Conservation (phyloP, 2,797 vertebrate species). For the Benthosema pterotum region DNA sequence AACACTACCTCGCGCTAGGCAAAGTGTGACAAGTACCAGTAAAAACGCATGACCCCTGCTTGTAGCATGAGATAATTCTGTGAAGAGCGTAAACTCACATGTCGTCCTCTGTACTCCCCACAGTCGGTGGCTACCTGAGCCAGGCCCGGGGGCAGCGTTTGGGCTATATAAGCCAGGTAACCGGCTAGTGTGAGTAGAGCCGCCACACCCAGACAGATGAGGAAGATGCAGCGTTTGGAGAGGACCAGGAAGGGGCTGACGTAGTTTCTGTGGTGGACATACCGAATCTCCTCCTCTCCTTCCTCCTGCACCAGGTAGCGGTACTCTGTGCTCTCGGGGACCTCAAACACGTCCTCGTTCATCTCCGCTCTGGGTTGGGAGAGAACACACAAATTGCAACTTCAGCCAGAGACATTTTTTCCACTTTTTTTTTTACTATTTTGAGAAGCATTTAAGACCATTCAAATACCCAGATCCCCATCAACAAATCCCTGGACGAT, state of each 20-base stretch:
- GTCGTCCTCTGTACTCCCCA: constrained; percentile 59
- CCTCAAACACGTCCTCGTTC: constrained; percentile 76
- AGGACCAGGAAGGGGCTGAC: constrained; percentile 75
- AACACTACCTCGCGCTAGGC: too few relatives aligned
- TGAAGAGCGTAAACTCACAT: constrained; percentile 53
- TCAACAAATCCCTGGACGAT: too few relatives aligned
- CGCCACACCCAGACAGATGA: constrained; percentile 64
- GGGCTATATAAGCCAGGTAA: constrained; percentile 78
- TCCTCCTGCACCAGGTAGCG: constrained; percentile 83
- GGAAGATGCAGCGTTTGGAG: constrained; percentile 71
- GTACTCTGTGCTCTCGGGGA: constrained; percentile 76
- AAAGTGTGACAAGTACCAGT: too few relatives aligned
- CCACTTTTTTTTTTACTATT: too few relatives aligned
- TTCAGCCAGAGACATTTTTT: not conserved
- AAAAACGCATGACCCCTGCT: too few relatives aligned
- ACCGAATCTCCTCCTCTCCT: constrained; percentile 72
- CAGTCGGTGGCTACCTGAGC: constrained; percentile 65
- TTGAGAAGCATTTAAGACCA: too few relatives aligned
- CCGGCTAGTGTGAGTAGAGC: constrained; percentile 69
- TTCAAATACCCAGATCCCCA: too few relatives aligned
- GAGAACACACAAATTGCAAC: not conserved
- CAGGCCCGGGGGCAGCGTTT: constrained; percentile 62
- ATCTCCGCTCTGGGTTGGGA: constrained; percentile 58
- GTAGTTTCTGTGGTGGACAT: constrained; percentile 70
- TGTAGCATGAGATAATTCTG: not conserved